Conservation (phyloP, 2,888 invertebrate species). For the Perithous albicinctus region DNA sequence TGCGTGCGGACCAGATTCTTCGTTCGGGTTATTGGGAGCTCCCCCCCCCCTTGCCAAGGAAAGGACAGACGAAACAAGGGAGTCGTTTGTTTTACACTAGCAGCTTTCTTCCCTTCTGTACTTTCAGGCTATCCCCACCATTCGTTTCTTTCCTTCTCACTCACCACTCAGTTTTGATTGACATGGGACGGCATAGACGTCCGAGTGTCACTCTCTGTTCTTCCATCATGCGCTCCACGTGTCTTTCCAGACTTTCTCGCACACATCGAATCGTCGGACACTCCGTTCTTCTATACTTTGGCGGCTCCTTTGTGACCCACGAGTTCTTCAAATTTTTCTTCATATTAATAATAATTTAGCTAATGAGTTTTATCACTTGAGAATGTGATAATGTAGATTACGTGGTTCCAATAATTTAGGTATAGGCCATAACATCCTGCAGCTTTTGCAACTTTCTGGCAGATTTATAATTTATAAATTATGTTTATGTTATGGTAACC, state of each 20-base stretch:
- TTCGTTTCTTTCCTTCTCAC: conserved; percentile 36
- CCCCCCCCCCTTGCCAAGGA: conserved; percentile 51
- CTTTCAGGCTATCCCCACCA: neutral
- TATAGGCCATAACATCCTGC: too few species aligned
- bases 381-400: neutral
- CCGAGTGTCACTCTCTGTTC: conserved; percentile 61
- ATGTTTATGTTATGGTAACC: too few species aligned
- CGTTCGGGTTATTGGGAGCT: conserved; percentile 53
- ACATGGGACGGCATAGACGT: conserved; percentile 74
- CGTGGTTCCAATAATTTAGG: neutral
- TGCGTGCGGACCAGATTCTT: conserved; percentile 60
- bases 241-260: conserved; percentile 28
- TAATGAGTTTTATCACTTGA: neutral
- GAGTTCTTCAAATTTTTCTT: neutral
- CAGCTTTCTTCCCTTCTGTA: conserved; percentile 43
- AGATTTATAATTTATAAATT: too few species aligned
- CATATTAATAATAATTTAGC: neutral
- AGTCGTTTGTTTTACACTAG: conserved; percentile 71
- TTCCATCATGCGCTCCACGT: conserved; percentile 38
- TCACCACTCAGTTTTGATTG: conserved; percentile 74
- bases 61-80: conserved; percentile 61
- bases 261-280: neutral
- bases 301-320: conserved; percentile 1
- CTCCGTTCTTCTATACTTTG: neutral
- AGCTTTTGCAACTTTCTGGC: too few species aligned